A percentile compares a stretch with the other conserved stretches of the same genome.
These are phyloP conservation scores for Goniozus legneri DNA, from an alignment of 1,140 invertebrate genomes.

Conservation along the genomic window DNA sequence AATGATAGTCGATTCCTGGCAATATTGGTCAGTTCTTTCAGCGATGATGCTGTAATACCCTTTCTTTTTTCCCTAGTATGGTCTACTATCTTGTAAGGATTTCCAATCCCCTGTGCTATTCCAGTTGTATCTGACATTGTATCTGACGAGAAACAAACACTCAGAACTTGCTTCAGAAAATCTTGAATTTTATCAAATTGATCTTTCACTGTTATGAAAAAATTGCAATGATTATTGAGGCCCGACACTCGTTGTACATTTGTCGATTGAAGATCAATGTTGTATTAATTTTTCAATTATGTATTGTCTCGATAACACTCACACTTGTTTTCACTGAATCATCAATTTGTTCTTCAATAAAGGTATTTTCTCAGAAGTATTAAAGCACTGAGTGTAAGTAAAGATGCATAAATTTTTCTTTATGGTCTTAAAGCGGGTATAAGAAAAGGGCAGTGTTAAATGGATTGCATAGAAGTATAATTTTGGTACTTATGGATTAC, in stretches of 20 bases:
- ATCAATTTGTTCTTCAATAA: background rate
- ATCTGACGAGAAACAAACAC: background rate
- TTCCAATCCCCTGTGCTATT: conserved; percentile 34
- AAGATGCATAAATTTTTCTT: too few species aligned
- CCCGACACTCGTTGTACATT: conserved; percentile 28
- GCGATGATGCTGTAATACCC: conserved; percentile 71
- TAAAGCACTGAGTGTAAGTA: conserved; percentile 6
- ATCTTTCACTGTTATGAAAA: background rate
- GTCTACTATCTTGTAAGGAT: conserved; percentile 68
- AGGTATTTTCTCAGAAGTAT: background rate
- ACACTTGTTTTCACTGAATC: background rate
- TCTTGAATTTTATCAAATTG: background rate
- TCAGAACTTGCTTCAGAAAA: background rate
- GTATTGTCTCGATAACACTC: background rate
- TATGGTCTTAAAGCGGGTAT: background rate
- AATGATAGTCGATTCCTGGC: conserved; percentile 41
- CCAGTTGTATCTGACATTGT: conserved; percentile 35
- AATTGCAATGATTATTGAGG: too few species aligned
- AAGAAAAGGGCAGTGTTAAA: conserved; percentile 25
- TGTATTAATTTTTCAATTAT: background rate
- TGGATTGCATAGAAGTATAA: conserved; percentile 14
- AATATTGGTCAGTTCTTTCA: conserved; percentile 68
- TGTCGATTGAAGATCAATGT: conserved; percentile 7
- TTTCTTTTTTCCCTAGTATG: conserved; percentile 72
- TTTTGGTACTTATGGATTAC: conserved; percentile 3